These are phyloP conservation scores for Melanotaenia trifasciata DNA, from an alignment of 2,797 vertebrate genomes.

Conservation along the genomic window DNA sequence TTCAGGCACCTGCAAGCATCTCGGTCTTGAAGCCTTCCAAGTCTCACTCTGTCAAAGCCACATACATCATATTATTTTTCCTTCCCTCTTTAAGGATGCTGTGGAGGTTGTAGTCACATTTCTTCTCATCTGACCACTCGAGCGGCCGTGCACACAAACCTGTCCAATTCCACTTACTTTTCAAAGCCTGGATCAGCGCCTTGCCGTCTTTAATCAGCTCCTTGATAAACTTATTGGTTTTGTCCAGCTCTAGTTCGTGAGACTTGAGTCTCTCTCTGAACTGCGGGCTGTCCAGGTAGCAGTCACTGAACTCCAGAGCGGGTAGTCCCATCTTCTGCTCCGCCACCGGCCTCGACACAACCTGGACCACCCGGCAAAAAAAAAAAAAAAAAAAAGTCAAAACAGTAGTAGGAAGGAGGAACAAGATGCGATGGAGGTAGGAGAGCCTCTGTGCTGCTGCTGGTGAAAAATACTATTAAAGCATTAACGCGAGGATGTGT, in stretches of 20 bases:
- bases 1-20: neutral
- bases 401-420: slow-evolving; percentile 12
- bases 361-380: slow-evolving; percentile 18
- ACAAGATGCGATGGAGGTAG: slow-evolving; percentile 9
- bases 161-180: slow-evolving; percentile 77
- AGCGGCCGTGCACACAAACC: neutral
- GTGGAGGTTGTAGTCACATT: neutral
- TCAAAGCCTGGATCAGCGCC: slow-evolving; percentile 84
- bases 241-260: slow-evolving; percentile 87
- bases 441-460: slow-evolving; percentile 34
- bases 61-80: no score
- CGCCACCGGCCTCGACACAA: slow-evolving; percentile 17
- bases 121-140: neutral
- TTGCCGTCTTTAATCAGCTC: slow-evolving; percentile 89
- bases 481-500: slow-evolving; percentile 33
- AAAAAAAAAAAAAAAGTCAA: slow-evolving; percentile 19
- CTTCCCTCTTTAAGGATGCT: neutral
- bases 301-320: slow-evolving; percentile 88
- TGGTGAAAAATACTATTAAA: slow-evolving; percentile 66
- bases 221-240: slow-evolving; percentile 90
- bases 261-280: slow-evolving; percentile 86
- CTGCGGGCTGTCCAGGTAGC: slow-evolving; percentile 87
- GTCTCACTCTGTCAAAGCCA: no score
- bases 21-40: neutral
- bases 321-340: slow-evolving; percentile 83